Conservation (phyloP, 2,113 vertebrate species). For the Corythaeola cristata region DNA sequence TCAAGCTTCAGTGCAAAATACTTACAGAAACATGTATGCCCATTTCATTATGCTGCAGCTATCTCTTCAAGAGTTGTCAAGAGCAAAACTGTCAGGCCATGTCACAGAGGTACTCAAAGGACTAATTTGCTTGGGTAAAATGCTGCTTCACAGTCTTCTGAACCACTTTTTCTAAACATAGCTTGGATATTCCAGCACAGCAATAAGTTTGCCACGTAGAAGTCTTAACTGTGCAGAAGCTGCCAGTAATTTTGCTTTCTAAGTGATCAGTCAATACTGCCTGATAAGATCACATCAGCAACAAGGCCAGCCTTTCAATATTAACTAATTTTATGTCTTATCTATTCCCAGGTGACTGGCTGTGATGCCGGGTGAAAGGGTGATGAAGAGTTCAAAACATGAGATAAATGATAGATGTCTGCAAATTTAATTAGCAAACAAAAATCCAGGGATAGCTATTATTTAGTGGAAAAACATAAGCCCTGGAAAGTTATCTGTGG, state of each 20-base stretch:
- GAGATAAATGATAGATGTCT: neutral
- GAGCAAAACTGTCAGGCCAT: neutral
- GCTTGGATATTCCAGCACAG: neutral
- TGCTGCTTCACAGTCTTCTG: neutral
- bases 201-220: neutral
- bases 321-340: constrained; percentile 51
- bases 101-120: neutral
- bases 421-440: neutral
- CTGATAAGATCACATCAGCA: constrained; percentile 68
- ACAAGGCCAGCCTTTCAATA: constrained; percentile 31
- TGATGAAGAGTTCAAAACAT: neutral
- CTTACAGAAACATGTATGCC: neutral
- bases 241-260: constrained; percentile 26
- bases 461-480: neutral
- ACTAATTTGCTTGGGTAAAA: neutral
- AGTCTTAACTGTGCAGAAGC: neutral
- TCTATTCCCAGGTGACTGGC: neutral
- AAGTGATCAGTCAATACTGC: constrained; percentile 56
- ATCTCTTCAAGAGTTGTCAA: neutral
- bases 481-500: neutral
- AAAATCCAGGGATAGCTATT: neutral
- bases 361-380: neutral
- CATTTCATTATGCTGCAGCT: neutral
- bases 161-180: neutral
- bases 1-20: neutral